phyloP scores from a whole-genome alignment of 2,113 vertebrate genomes.

The Grallaria varia region DNA sequence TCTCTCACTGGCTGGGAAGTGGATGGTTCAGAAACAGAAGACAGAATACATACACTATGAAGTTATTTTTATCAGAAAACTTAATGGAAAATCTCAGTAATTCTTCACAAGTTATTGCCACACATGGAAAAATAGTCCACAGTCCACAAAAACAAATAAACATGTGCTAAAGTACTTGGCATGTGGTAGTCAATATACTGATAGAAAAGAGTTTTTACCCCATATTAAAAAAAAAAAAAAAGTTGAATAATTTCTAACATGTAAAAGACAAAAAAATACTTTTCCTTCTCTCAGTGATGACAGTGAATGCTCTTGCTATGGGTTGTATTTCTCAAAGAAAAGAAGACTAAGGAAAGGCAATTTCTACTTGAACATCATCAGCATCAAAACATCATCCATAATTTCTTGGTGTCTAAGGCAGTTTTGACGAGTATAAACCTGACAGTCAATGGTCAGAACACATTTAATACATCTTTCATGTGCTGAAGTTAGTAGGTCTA shows the following conservation, averaged over 20 bases:
- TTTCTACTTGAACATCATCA: not conserved
- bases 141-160: not conserved
- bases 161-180: not conserved
- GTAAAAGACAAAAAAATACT: not conserved
- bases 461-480: slow-evolving; percentile 29
- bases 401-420: not conserved
- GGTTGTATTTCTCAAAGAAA: not conserved
- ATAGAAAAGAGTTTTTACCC: not conserved
- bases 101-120: not conserved
- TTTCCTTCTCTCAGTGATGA: not conserved
- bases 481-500: slow-evolving; percentile 26
- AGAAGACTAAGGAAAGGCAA: not conserved
- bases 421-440: slow-evolving; percentile 35
- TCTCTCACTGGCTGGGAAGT: not conserved
- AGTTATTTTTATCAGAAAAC: slow-evolving; percentile 8
- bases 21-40: not conserved
- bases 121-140: not conserved
- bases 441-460: slow-evolving; percentile 49
- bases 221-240: not conserved
- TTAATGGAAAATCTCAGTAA: not conserved
- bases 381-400: slow-evolving; percentile 2
- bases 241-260: not conserved
- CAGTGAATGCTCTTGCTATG: not conserved
- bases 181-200: not conserved
- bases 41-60: not conserved